Conservation (phyloP, 2,113 vertebrate species). For the Origma solitaria region DNA sequence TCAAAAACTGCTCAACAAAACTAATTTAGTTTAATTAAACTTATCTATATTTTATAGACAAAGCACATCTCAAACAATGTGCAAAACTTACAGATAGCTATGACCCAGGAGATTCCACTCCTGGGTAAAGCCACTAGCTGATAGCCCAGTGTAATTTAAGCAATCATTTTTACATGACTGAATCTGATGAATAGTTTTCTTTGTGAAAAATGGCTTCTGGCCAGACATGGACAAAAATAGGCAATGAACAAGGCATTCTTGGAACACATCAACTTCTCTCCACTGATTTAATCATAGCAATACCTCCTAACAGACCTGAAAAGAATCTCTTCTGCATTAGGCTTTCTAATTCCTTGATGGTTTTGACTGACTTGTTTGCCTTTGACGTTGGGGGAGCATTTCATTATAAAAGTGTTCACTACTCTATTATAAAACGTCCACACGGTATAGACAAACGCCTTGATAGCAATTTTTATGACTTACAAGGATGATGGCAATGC, state of each 20-base stretch:
- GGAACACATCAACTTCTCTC: neutral
- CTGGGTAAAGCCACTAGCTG: neutral
- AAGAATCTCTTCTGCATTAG: neutral
- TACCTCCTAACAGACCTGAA: neutral
- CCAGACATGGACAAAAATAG: slow-evolving; percentile 12
- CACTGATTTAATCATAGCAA: neutral
- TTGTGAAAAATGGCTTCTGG: slow-evolving; percentile 19
- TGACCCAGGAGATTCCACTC: slow-evolving; percentile 52
- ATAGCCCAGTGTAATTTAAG: slow-evolving; percentile 28
- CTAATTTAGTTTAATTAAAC: slow-evolving; percentile 72
- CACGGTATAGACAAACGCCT: neutral
- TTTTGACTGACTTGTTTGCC: neutral
- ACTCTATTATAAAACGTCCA: neutral
- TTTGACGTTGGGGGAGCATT: neutral
- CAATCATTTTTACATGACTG: slow-evolving; percentile 51
- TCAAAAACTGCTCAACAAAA: slow-evolving; percentile 53
- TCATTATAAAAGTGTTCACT: neutral
- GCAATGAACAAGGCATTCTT: neutral
- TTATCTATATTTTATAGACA: slow-evolving; percentile 61
- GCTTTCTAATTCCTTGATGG: neutral
- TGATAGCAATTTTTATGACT: neutral
- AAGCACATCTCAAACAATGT: slow-evolving; percentile 50
- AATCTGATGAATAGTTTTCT: slow-evolving; percentile 44
- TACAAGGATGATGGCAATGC: neutral
- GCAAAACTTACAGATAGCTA: slow-evolving; percentile 53